phyloP scores from a whole-genome alignment of 2,113 vertebrate species.

The Brienomyrus brachyistius region DNA sequence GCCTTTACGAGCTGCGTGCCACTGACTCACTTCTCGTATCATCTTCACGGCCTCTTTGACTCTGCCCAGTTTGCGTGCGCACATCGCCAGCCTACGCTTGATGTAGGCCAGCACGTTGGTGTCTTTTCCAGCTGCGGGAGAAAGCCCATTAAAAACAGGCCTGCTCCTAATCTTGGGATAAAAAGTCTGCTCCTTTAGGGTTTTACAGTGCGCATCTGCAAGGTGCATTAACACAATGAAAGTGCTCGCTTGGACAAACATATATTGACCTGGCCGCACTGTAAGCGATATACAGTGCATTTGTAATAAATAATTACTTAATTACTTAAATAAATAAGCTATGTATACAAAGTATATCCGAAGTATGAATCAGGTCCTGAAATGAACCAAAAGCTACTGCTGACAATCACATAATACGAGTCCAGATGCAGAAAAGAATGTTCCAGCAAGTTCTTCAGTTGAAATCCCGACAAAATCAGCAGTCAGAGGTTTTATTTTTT shows the following conservation, averaged over 20 bases:
- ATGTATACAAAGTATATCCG: background rate
- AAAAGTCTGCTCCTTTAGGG: background rate
- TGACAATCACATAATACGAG: background rate
- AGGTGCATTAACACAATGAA: background rate
- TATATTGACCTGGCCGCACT: background rate
- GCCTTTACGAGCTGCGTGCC: background rate
- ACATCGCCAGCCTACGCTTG: slow-evolving; percentile 95
- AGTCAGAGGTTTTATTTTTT: slow-evolving; percentile 48
- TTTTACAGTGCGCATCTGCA: background rate
- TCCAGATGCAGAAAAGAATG: background rate
- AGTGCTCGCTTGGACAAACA: background rate
- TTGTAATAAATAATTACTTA: background rate
- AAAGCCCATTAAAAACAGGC: background rate
- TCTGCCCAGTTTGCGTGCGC: slow-evolving; percentile 89
- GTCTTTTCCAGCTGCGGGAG: slow-evolving; percentile 77
- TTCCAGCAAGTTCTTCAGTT: background rate
- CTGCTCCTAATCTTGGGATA: slow-evolving; percentile 4
- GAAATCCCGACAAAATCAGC: slow-evolving; percentile 31
- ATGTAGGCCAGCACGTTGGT: slow-evolving; percentile 94
- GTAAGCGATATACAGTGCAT: background rate
- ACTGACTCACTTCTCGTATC: slow-evolving; percentile 94
- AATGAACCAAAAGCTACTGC: background rate
- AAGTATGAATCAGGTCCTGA: background rate
- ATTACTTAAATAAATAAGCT: background rate
- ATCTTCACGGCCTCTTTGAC: slow-evolving; percentile 97